A percentile compares a stretch with the other conserved stretches of the same genome.
These are phyloP conservation scores for Asarcornis scutulata DNA, from an alignment of 2,113 vertebrate species.

Conservation along the genomic window DNA sequence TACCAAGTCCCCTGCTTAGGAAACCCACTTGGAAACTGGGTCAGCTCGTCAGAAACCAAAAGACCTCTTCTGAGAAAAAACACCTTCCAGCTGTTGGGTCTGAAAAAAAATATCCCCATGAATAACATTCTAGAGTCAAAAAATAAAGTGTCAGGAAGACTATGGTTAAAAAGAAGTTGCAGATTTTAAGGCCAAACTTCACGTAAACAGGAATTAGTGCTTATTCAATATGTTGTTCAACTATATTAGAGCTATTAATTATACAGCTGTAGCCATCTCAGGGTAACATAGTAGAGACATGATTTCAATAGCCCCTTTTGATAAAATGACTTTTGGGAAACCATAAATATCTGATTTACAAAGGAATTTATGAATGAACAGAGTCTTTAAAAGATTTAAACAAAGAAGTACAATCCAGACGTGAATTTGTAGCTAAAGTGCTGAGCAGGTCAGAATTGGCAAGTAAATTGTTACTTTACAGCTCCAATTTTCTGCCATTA, in stretches of 20 bases:
- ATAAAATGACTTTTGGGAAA: neutral
- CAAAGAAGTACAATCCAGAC: neutral
- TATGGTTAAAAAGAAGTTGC: neutral
- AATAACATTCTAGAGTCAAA: neutral
- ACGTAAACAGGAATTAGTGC: neutral
- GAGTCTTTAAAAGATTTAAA: neutral
- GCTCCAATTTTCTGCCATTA: neutral
- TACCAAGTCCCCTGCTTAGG: neutral
- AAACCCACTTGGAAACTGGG: neutral
- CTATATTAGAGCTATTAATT: neutral
- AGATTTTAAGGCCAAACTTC: neutral
- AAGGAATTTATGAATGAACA: neutral
- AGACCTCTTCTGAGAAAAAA: neutral
- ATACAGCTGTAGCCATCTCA: neutral
- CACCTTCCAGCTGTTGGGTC: neutral
- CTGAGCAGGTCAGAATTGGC: neutral
- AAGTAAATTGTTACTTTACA: neutral
- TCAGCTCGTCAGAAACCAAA: neutral
- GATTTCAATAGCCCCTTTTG: neutral
- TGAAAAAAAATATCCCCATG: neutral
- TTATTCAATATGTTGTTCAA: neutral
- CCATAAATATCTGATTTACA: neutral
- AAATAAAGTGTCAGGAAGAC: neutral
- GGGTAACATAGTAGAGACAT: neutral
- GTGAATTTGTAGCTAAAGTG: neutral